Conservation (phyloP, 2,797 vertebrate genomes). For the Anabas testudineus region DNA sequence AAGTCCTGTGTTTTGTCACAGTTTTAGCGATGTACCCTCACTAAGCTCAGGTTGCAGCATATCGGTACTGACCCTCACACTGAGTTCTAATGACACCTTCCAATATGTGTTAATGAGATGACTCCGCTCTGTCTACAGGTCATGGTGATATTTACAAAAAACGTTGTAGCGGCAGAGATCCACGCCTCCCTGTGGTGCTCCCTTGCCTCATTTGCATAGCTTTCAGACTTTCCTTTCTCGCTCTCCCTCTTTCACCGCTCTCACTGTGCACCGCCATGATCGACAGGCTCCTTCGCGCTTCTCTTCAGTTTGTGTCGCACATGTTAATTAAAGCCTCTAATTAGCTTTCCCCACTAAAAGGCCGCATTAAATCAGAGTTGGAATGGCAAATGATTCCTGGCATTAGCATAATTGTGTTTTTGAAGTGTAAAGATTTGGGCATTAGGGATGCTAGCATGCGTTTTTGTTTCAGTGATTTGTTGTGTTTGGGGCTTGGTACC, state of each 20-base stretch:
- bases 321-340: slow-evolving; percentile 87
- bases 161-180: slow-evolving; percentile 68
- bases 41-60: slow-evolving; percentile 50
- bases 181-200: slow-evolving; percentile 65
- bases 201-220: slow-evolving; percentile 80
- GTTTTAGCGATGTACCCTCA: slow-evolving; percentile 71
- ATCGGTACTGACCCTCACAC: slow-evolving; percentile 64
- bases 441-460: slow-evolving; percentile 74
- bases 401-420: slow-evolving; percentile 87
- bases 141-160: slow-evolving; percentile 79
- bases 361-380: slow-evolving; percentile 84
- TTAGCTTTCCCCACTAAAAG: slow-evolving; percentile 85
- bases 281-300: slow-evolving; percentile 80
- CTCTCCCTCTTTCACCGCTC: slow-evolving; percentile 60
- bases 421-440: slow-evolving; percentile 83
- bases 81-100: slow-evolving; percentile 70
- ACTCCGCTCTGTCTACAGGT: slow-evolving; percentile 74
- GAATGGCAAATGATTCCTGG: slow-evolving; percentile 82
- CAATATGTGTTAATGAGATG: slow-evolving; percentile 81
- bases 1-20: slow-evolving; percentile 62
- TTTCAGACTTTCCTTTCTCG: slow-evolving; percentile 77
- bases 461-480: slow-evolving; percentile 82
- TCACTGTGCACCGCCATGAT: slow-evolving; percentile 70
- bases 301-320: slow-evolving; percentile 81
- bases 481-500: slow-evolving; percentile 71